Conservation (phyloP, 2,113 vertebrate genomes). For the Anarrhichthys ocellatus region DNA sequence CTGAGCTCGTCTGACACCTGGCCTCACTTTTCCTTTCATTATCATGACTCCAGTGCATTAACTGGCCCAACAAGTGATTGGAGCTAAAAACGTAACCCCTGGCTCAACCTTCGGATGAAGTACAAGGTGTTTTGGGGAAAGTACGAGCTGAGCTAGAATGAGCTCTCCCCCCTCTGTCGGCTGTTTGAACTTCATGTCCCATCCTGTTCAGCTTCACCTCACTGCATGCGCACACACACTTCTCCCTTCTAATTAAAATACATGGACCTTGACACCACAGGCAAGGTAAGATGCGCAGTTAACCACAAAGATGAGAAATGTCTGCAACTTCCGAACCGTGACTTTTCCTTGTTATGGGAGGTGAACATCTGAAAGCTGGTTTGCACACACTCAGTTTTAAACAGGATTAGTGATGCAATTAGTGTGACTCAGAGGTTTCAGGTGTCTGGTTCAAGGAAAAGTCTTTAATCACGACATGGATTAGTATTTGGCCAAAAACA, state of each 20-base stretch:
- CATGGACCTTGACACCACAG: constrained; percentile 36
- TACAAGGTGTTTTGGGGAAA: constrained; percentile 65
- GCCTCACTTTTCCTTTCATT: constrained; percentile 69
- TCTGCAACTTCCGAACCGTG: constrained; percentile 6
- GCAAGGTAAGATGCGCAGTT: constrained; percentile 17
- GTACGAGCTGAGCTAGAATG: constrained; percentile 37
- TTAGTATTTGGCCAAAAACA: constrained; percentile 18
- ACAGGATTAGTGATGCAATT: constrained; percentile 61
- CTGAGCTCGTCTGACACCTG: constrained; percentile 56
- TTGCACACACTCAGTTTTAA: constrained; percentile 47
- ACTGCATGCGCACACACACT: constrained; percentile 34
- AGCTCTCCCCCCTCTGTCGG: constrained; percentile 25
- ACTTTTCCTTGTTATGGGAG: constrained; percentile 29
- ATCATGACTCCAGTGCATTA: constrained; percentile 32
- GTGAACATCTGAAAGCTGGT: constrained; percentile 37
- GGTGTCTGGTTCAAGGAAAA: constrained; percentile 34
- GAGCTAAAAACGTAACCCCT: constrained; percentile 45
- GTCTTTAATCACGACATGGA: constrained; percentile 39
- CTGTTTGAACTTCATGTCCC: constrained; percentile 75
- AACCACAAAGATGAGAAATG: constrained; percentile 51
- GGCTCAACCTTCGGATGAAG: constrained; percentile 64
- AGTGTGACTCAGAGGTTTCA: constrained; percentile 69
- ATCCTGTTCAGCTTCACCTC: constrained; percentile 76
- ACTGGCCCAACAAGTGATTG: constrained; percentile 41
- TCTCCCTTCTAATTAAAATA: constrained; percentile 73